Evolutionary conservation across 1,140 invertebrate species (phyloP).

Genomic region (Drosophila kurseongensis): DNA sequence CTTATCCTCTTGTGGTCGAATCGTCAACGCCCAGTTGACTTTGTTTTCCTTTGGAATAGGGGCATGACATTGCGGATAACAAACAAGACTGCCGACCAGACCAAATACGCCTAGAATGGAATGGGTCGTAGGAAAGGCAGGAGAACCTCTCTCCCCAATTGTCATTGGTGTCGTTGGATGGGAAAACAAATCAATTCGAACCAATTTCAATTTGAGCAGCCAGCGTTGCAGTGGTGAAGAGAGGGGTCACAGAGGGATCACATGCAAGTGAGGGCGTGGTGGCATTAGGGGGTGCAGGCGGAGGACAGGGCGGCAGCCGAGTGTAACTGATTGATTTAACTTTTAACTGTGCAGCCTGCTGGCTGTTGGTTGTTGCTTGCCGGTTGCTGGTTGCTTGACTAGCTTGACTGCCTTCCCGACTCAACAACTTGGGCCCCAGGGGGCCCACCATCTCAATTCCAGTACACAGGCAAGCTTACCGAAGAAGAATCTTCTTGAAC

Average conservation of each 20-base stretch:
- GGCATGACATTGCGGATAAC: constrained; percentile 44
- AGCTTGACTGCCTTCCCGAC: constrained; percentile 37
- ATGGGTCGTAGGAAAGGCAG: constrained; percentile 11
- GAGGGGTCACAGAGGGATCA: not conserved
- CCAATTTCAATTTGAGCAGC: constrained; percentile 49
- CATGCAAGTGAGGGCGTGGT: constrained; percentile 1
- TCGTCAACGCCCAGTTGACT: constrained; percentile 18
- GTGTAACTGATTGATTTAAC: constrained; percentile 63
- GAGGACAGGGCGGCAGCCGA: constrained; percentile 24
- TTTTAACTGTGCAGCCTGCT: constrained; percentile 53
- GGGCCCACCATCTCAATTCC: constrained; percentile 23
- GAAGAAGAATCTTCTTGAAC: not conserved
- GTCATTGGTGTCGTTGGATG: constrained; percentile 36
- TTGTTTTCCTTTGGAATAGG: constrained; percentile 29
- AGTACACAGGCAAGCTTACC: constrained; percentile 6
- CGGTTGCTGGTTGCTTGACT: constrained; percentile 30
- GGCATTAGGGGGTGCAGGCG: not conserved
- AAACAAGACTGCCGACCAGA: constrained; percentile 19
- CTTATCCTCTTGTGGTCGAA: constrained; percentile 16
- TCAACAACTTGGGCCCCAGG: constrained; percentile 24
- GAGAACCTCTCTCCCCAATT: constrained; percentile 12
- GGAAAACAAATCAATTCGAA: constrained; percentile 59
- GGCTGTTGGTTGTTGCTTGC: constrained; percentile 28
- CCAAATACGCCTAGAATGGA: constrained; percentile 5
- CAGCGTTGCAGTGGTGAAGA: constrained; percentile 13